Evolutionary conservation across 2,888 invertebrate species (phyloP).

Genomic region (Listrodromus nycthemerus): DNA sequence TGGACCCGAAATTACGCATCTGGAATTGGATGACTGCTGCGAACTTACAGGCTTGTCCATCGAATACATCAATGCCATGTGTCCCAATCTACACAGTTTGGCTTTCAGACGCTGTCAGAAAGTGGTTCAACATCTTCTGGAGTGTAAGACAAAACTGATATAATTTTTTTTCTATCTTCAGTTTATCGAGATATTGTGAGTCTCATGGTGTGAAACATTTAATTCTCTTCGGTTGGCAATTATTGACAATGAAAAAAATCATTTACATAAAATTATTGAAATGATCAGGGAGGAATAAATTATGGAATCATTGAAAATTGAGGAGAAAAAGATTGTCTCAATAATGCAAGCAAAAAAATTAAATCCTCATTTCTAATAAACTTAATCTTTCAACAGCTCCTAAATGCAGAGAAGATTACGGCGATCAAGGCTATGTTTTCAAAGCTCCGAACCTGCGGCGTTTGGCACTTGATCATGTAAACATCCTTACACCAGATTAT

Average conservation of each 20-base stretch:
- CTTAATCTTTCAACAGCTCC: slow-evolving; percentile 65
- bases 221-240: no score
- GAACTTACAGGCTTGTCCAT: slow-evolving; percentile 88
- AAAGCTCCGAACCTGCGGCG: slow-evolving; percentile 87
- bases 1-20: slow-evolving; percentile 90
- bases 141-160: slow-evolving; percentile 56
- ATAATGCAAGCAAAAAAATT: not conserved
- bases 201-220: no score
- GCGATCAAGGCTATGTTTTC: slow-evolving; percentile 85
- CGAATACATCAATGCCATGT: slow-evolving; percentile 89
- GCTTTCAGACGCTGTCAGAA: slow-evolving; percentile 90
- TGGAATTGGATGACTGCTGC: slow-evolving; percentile 91
- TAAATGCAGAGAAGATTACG: slow-evolving; percentile 76
- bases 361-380: not conserved
- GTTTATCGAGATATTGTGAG: not conserved
- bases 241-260: no score
- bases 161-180: not conserved
- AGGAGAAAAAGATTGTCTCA: not conserved
- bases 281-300: no score
- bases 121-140: slow-evolving; percentile 84
- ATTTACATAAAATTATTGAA: no score
- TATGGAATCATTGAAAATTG: no score
- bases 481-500: slow-evolving; percentile 85
- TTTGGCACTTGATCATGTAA: slow-evolving; percentile 87
- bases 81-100: slow-evolving; percentile 89